phyloP scores from a whole-genome alignment of 2,888 invertebrate species.

The Polydesmus complanatus region DNA sequence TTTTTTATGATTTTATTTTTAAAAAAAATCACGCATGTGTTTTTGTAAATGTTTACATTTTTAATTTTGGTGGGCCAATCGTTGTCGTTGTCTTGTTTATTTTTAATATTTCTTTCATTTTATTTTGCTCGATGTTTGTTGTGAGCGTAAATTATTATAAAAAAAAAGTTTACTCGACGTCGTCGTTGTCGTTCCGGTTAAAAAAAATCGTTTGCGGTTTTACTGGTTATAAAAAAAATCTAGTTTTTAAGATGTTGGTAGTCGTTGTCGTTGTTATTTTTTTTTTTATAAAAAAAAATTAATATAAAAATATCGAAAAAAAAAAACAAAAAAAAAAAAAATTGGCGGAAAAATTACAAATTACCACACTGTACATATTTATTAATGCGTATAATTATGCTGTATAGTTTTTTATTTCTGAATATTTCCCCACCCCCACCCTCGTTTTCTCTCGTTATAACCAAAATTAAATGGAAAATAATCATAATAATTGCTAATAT shows the following conservation, averaged over 20 bases:
- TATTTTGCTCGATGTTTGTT: background rate
- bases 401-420: background rate
- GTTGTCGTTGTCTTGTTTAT: background rate
- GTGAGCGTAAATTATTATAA: background rate
- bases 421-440: background rate
- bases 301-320: background rate
- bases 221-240: background rate
- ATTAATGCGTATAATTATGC: background rate
- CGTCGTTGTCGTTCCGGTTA: background rate
- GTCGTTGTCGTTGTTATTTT: background rate
- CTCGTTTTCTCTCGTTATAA: background rate
- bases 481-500: background rate
- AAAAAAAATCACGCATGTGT: no score
- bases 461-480: background rate
- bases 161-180: background rate
- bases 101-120: background rate
- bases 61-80: background rate
- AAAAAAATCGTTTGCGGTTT: background rate
- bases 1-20: no score
- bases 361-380: background rate
- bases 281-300: background rate
- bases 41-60: no score
- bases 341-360: no score
- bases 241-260: background rate
- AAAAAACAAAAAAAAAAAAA: background rate